Evolutionary conservation across 23 tunicate genomes (phyloP).

Genomic region (Corella eumyota): DNA sequence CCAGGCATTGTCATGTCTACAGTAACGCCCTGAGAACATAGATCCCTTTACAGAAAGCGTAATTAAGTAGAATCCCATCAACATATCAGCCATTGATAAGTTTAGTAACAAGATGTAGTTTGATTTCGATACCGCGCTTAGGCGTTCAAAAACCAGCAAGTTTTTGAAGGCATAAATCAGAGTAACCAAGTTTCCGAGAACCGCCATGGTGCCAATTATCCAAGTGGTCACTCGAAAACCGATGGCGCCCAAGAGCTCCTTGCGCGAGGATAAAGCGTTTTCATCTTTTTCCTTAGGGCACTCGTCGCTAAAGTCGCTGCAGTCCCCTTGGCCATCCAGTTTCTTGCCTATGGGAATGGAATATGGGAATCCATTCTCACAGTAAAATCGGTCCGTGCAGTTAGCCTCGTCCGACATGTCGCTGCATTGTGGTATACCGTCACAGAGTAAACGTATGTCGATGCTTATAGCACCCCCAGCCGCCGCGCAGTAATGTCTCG

Average conservation of each 20-base stretch:
- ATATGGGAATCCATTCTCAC: slow-evolving; percentile 13
- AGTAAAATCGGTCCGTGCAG: slow-evolving; percentile 30
- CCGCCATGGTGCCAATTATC: slow-evolving; percentile 12
- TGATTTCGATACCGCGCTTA: slow-evolving; percentile 2
- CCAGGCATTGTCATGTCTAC: slow-evolving; percentile 40
- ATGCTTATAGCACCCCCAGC: slow-evolving; percentile 21
- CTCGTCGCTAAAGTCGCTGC: slow-evolving; percentile 34
- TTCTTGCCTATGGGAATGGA: slow-evolving; percentile 28
- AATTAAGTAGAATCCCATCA: slow-evolving; percentile 44
- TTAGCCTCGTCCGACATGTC: slow-evolving; percentile 28
- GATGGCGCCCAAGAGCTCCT: slow-evolving; percentile 8
- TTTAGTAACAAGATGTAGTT: slow-evolving; percentile 33
- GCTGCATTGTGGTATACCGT: slow-evolving; percentile 25
- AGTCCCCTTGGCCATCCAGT: slow-evolving; percentile 30
- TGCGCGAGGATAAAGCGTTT: slow-evolving; percentile 17
- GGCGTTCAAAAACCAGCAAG: background rate
- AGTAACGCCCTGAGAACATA: slow-evolving; percentile 23
- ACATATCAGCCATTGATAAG: slow-evolving; percentile 30
- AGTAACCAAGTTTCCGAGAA: slow-evolving; percentile 15
- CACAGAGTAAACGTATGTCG: slow-evolving; percentile 17
- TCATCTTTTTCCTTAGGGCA: slow-evolving; percentile 32
- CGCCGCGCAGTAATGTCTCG: slow-evolving; percentile 24
- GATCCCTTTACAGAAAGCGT: slow-evolving; percentile 17
- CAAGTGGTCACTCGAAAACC: slow-evolving; percentile 17
- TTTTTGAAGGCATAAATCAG: slow-evolving; percentile 5